These are phyloP conservation scores for Chrysaora quinquecirrha DNA, from an alignment of 30 jellyfish, hydroid and myxozoan species.

Conservation along the genomic window DNA sequence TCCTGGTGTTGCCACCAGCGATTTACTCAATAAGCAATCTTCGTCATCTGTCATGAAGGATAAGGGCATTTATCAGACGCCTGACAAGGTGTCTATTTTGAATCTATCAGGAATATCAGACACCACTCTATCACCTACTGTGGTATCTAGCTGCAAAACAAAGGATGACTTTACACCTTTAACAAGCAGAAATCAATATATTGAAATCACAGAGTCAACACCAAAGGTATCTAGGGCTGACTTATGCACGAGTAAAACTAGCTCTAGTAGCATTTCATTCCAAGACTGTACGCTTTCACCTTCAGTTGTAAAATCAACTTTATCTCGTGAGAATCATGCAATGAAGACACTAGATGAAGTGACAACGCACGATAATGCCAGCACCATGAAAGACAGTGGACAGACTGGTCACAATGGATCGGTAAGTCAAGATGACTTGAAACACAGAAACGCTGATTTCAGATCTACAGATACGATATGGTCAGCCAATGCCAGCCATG, in stretches of 20 bases:
- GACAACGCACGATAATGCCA: neutral
- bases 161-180: neutral
- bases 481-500: too few species aligned
- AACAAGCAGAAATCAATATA: neutral
- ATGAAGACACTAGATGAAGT: neutral
- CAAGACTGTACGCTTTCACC: slow-evolving; percentile 21
- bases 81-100: neutral
- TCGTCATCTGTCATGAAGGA: neutral
- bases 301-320: neutral
- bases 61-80: neutral
- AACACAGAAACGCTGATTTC: too few species aligned
- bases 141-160: slow-evolving; percentile 2
- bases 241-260: too few species aligned
- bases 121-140: slow-evolving; percentile 29
- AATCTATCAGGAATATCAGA: slow-evolving; percentile 11
- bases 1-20: neutral
- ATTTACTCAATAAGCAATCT: neutral
- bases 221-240: slow-evolving; percentile 7
- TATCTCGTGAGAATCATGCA: neutral
- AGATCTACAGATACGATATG: too few species aligned
- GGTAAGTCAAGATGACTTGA: too few species aligned
- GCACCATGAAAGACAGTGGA: neutral
- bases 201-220: slow-evolving; percentile 6
- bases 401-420: too few species aligned
- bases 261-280: neutral